Conservation (phyloP, 2,113 vertebrate species). For the Cryptomyrus ogoouensis region DNA sequence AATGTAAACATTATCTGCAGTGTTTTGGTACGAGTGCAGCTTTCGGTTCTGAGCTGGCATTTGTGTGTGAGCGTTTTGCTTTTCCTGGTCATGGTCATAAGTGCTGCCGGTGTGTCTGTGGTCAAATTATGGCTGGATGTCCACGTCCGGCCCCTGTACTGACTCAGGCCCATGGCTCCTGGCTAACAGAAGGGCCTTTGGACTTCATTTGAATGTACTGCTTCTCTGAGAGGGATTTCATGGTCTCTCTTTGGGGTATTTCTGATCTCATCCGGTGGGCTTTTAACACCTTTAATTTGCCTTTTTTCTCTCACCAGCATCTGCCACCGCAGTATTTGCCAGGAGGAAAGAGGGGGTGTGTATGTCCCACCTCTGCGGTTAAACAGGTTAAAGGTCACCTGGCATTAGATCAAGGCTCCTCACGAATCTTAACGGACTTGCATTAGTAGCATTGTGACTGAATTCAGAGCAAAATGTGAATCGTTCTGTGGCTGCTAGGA, state of each 20-base stretch:
- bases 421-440: background rate
- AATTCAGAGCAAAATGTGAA: background rate
- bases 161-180: conserved; percentile 14
- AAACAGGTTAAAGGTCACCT: conserved; percentile 10
- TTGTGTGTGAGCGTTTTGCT: background rate
- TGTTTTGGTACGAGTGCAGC: background rate
- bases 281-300: conserved; percentile 18
- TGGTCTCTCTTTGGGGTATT: conserved; percentile 14
- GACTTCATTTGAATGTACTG: conserved; percentile 8
- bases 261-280: conserved; percentile 8
- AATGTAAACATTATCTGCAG: background rate
- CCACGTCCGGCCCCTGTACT: background rate
- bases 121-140: conserved; percentile 1
- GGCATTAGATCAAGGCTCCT: background rate
- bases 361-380: background rate
- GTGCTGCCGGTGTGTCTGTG: background rate
- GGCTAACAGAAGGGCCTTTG: conserved; percentile 11
- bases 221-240: conserved; percentile 21
- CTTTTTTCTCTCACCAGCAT: conserved; percentile 5
- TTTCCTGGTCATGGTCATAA: background rate
- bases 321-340: background rate
- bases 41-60: too few relatives aligned
- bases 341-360: background rate
- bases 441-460: background rate
- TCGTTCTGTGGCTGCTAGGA: background rate